Conservation (phyloP, 2,113 vertebrate genomes). For the Saccopteryx bilineata region DNA sequence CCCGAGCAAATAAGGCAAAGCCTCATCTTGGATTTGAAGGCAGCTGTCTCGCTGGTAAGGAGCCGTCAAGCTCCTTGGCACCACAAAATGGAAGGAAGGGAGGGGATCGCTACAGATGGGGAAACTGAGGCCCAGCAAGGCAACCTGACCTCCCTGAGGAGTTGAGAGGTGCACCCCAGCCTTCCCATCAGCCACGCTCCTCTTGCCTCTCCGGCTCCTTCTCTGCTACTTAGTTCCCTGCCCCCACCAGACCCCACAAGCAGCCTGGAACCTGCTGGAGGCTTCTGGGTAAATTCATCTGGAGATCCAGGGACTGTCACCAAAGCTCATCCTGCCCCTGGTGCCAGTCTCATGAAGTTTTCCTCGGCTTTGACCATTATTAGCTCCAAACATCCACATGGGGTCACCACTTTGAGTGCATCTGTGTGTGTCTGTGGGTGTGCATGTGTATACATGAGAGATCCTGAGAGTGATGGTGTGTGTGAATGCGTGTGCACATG, state of each 20-base stretch:
- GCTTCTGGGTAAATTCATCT: neutral
- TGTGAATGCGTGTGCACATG: neutral
- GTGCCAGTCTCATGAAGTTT: accelerated
- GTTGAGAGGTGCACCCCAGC: neutral
- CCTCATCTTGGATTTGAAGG: no score
- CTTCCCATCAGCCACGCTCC: accelerated
- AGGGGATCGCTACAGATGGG: neutral
- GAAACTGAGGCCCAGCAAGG: neutral
- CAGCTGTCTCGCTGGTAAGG: accelerated
- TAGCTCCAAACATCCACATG: neutral
- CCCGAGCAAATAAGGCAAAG: neutral
- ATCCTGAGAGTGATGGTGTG: neutral
- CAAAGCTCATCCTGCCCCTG: neutral
- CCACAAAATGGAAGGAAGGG: neutral
- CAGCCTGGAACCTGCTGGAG: accelerated
- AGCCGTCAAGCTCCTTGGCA: accelerated
- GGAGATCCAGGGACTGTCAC: neutral
- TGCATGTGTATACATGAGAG: neutral
- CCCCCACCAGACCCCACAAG: neutral
- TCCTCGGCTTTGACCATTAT: neutral
- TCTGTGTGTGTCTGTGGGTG: neutral
- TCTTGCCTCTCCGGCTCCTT: neutral
- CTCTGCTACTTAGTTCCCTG: neutral
- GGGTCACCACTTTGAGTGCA: neutral
- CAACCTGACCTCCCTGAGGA: neutral